Base-by-base conservation (phyloP, 35 echinoderm and acorn worm genomes). In the Stichopus chloronotus region DNA sequence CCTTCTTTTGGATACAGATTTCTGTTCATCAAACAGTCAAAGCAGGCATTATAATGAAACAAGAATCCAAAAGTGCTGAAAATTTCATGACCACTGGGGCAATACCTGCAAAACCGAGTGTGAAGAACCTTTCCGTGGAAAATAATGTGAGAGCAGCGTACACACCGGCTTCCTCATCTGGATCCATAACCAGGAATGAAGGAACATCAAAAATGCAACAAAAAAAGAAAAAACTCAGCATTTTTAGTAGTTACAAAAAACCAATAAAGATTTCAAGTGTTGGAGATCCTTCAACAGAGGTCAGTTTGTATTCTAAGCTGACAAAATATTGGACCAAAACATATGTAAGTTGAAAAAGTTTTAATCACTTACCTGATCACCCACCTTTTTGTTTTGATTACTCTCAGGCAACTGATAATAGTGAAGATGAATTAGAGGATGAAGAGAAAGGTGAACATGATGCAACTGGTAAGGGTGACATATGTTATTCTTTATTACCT, bases 191-290 rank as follows among this genome's bases (percentile, higher is more conserved):
- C 5, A 25, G n/a, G 13, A 55, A 16, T 19, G 82, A 85, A 85
- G 82, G 52, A 58, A 85, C 56, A 21, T 23, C 55, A 60, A 58
- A 16, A 20, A 85, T 58, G 23, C n/a, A 78, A 43, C 56, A 85
- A 58, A 85, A 83, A 17, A 83, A 83, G 80, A 83, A 85, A 58
- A 85, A 85, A 53, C 58, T 56, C 55, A 85, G 82, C 58, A 85
- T 85, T 20, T 85, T 85, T 56, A 85, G 82, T 58, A 85, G 58
- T 85, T 85, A 85, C 82, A 85, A 85, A 56, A 85, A 85, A 85
- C 82, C 82, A 8, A 53, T 21, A 58, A 58, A 23, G 58, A 57
- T 7, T 20, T 74, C 69, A 74, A 74, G 69, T n/a, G 17, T 74
- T 74, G 69, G 69, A 74, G 5, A 14, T n/a, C 69, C 12, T n/a